phyloP scores from a whole-genome alignment of 1,140 invertebrate species.

The Potamilus streckersoni region DNA sequence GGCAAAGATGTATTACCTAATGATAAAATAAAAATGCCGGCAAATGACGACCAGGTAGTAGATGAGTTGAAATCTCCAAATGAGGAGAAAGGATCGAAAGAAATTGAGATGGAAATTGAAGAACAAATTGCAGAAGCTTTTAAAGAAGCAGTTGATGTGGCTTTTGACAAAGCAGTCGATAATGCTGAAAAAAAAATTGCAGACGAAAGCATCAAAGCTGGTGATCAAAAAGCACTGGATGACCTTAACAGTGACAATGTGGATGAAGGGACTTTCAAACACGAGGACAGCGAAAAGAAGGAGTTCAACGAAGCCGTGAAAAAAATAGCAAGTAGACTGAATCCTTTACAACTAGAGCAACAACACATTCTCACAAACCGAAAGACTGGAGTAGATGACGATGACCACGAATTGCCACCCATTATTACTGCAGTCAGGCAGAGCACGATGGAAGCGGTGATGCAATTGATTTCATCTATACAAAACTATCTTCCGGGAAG shows the following conservation, averaged over 20 bases:
- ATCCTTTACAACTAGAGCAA: constrained; percentile 8
- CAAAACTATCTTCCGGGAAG: constrained; percentile 14
- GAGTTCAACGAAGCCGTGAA: constrained; percentile 4
- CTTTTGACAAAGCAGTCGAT: not conserved
- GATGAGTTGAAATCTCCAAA: not conserved
- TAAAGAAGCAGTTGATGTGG: constrained; percentile 7
- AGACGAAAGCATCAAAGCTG: not conserved
- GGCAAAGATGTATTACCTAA: not conserved
- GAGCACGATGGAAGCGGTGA: constrained; percentile 17
- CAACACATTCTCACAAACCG: constrained; percentile 1
- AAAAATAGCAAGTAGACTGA: constrained; percentile 10
- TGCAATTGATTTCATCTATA: constrained; percentile 22
- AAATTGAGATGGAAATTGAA: constrained; percentile 21
- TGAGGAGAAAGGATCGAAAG: not conserved
- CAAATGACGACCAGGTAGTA: not conserved
- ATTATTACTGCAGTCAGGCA: constrained; percentile 26
- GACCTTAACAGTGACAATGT: not conserved
- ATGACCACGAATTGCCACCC: constrained; percentile 32
- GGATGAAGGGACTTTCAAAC: not conserved
- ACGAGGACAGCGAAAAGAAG: constrained; percentile 7
- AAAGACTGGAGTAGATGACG: constrained; percentile 6
- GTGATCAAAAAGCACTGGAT: not conserved
- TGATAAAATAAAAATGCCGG: not conserved
- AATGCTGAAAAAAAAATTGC: not conserved
- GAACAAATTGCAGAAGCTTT: constrained; percentile 16